A percentile compares a stretch with the other conserved stretches of the same genome.
Conservation (phyloP, 1,140 invertebrate genomes). For the Antheraea pernyi region DNA sequence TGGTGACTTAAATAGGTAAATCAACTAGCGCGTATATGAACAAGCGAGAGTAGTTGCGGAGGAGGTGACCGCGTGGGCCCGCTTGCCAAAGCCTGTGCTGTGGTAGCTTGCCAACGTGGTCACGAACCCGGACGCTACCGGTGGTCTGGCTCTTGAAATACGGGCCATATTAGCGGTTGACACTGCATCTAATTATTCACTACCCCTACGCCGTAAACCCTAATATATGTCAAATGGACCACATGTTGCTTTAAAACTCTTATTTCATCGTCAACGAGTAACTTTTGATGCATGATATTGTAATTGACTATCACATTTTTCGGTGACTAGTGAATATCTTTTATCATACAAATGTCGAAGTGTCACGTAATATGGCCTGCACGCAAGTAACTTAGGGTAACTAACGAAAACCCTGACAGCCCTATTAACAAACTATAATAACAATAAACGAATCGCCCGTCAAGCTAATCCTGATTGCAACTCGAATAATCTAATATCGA, state of each 20-base stretch:
- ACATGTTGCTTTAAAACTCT: neutral
- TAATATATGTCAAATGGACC: slow-evolving; percentile 3
- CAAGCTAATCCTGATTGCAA: slow-evolving; percentile 73
- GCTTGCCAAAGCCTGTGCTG: neutral
- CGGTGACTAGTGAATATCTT: too few relatives aligned
- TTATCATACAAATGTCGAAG: neutral
- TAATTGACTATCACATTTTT: neutral
- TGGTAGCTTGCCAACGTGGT: slow-evolving; percentile 7
- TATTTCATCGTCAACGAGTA: neutral
- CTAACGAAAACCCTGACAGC: slow-evolving; percentile 64
- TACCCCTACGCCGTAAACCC: neutral
- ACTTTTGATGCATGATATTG: neutral
- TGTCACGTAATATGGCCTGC: slow-evolving; percentile 43
- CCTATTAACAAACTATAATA: slow-evolving; percentile 64
- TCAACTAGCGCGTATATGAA: slow-evolving; percentile 65
- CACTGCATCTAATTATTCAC: neutral
- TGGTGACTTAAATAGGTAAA: slow-evolving; percentile 50
- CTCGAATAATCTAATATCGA: slow-evolving; percentile 76
- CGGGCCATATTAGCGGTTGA: slow-evolving; percentile 10
- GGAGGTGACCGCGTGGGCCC: slow-evolving; percentile 9
- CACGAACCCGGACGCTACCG: neutral
- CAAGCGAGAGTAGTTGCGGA: slow-evolving; percentile 51
- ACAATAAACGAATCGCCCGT: slow-evolving; percentile 68
- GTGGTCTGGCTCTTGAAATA: slow-evolving; percentile 11
- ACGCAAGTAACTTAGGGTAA: slow-evolving; percentile 47